Evolutionary conservation across 1,140 invertebrate species (phyloP), one percentile per base, ranked within the genome.

Genomic region (Eupeodes corollae): DNA sequence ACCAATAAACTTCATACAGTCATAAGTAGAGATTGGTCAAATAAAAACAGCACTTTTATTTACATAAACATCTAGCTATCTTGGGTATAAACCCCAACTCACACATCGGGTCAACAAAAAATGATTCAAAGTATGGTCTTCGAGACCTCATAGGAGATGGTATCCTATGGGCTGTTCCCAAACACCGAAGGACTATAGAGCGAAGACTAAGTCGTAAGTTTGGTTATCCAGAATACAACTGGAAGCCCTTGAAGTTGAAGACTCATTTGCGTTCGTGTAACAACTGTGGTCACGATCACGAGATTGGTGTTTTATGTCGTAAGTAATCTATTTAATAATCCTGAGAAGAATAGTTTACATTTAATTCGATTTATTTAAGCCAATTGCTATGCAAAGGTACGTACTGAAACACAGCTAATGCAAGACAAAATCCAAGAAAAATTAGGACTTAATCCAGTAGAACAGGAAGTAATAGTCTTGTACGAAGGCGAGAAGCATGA

Each of bases 81-180:
- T 26, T 26, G 21, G 21, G 21, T 5, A 26, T 8, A 26, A 26
- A 8, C 21, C 3, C 8, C 3, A 8, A 8, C 8, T 26, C 21
- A 26, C 21, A 26, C 21, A 26, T 5, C 8, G 21, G 3, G 16
- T 8, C n/a, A 34, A n/a, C 44, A 50, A 13, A 1, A n/a, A 14
- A 21, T 19, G 5, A 12, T 42, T 37, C 47, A 57, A 63, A 42
- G 21, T 68, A 70, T 55, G 73, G 71, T 19, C 40, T 85, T 5
- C 78, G 78, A 56, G 75, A 83, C 49, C 64, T 85, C 12, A 59
- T 84, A 14, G 77, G 75, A 5, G 76, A 88, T 74, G 83, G 82
- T n/a, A 75, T 91, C 61, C 56, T 92, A 14, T 84, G 79, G 75
- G 89, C 80, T 48, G 88, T 87, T 2, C 91, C 89, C 0, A 88